A percentile compares a stretch with the other conserved stretches of the same genome.
phyloP scores from a whole-genome alignment of 2,888 invertebrate genomes.

The Strigamia transsilvanica region DNA sequence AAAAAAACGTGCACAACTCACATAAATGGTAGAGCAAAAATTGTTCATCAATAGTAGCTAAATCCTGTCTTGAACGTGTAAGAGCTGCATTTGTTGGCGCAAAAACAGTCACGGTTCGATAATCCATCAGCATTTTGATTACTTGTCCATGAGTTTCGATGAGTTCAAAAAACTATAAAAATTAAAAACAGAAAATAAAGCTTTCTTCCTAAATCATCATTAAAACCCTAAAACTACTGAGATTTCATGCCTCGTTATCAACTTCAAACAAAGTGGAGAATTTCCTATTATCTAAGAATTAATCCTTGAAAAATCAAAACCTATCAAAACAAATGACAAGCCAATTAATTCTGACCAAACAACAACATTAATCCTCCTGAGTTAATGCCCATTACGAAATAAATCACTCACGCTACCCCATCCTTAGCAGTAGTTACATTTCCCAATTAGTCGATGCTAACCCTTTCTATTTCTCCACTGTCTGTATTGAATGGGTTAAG shows the following conservation, averaged over 20 bases:
- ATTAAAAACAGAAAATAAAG: too few species aligned
- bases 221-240: too few species aligned
- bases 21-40: conserved; percentile 84
- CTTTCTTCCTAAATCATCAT: too few species aligned
- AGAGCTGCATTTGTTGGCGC: conserved; percentile 89
- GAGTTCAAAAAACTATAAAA: conserved; percentile 26
- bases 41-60: conserved; percentile 61
- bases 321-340: background rate
- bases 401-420: background rate
- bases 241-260: too few species aligned
- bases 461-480: background rate
- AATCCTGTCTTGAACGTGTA: conserved; percentile 64
- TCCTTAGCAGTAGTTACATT: background rate
- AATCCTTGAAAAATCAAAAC: background rate
- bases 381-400: background rate
- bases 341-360: conserved; percentile 1
- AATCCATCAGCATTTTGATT: conserved; percentile 66
- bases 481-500: too few species aligned
- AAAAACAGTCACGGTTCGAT: conserved; percentile 83
- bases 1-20: conserved; percentile 68
- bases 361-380: background rate
- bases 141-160: conserved; percentile 52
- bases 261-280: too few species aligned
- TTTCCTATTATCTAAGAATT: too few species aligned
- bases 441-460: background rate